Evolutionary conservation across 2,797 vertebrate species (phyloP), one percentile per base, ranked within the genome.

Genomic region (Odontamblyopus rebecca): DNA sequence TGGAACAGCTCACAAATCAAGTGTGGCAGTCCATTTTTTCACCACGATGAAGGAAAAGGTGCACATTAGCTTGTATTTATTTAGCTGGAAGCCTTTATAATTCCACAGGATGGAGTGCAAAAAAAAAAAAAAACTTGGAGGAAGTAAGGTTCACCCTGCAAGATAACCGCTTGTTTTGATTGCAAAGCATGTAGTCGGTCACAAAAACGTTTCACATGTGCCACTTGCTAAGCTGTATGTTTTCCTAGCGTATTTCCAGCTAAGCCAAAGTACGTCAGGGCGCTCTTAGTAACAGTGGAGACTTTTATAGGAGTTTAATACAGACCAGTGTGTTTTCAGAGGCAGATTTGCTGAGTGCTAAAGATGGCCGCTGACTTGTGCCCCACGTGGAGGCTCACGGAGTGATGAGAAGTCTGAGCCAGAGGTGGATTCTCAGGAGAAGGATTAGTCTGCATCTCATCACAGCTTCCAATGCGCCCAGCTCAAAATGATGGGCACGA

Each of bases 21-120:
- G 75, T 87, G 77, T 90, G 89, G 74, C 89, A 90, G 89, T 77
- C 78, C 66, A 81, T 88, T 91, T 88, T 79, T 85, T 77, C 57
- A 68, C 70, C 73, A 70, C 69, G 77, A 71, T 80, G 82, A 90
- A 85, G 83, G 78, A 68, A 84, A 90, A 84, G 82, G 83, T 91
- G 84, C 85, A 85, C 84, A 89, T 91, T 93, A 89, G 79, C 70
- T 78, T 79, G 48, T 93, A 87, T 93, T 92, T 92, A 84, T 89
- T 90, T 92, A 93, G 92, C 91, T 92, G 91, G 81, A 82, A 90
- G 73, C 79, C 71, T 88, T 92, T 89, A 86, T 81, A 82, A 82
- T 87, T 90, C 82, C 35, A 75, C 74, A 60, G 71, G 29, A 87
- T 66, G 50, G 59, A 60, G 38, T 51, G 78, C 41, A 44, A 44